Evolutionary conservation across 2,888 invertebrate species (phyloP), one percentile per base, ranked within the genome.

Genomic region (Frankliniella intonsa): DNA sequence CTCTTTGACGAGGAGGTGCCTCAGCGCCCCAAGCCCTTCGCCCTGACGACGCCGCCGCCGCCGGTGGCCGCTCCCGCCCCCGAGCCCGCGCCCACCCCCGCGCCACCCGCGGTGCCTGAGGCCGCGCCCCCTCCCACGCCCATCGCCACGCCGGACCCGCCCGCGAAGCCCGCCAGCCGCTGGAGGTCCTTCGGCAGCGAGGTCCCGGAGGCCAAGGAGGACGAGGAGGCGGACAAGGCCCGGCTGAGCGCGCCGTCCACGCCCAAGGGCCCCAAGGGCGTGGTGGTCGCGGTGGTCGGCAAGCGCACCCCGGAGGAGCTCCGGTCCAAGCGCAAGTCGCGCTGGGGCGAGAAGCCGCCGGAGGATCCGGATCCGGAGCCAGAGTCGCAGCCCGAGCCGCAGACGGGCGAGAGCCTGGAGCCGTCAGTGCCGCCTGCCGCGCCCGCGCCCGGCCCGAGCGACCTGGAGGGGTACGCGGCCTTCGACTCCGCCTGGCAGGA

Each of bases 341-440:
- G 69, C 22, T 76, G 69, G 69, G 69, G 69, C 69, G 69, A 76
- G 69, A 76, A 76, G 69, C 69, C 69, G 69, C 69, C 69, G 22
- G 69, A 22, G 9, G 69, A 76, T 22, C 22, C 22, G n/a, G 62
- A 11, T 10, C 14, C 62, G 14, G 62, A 62, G 62, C 38, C 38
- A 5, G 3, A 38, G 38, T 2, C 38, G 38, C 38, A 38, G 38
- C 3, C 38, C 5, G 38, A 38, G 38, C 38, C 38, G 38, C 3
- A 3, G 38, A 38, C 2, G 38, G 5, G 3, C 38, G 38, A 38
- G 38, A 38, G 38, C 38, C 38, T 38, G 38, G 38, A 38, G 38
- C 38, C 38, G 5, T 38, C 38, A 5, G 3, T 38, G 55, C 17
- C 55, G 55, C 55, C 55, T 8, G 2, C 55, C 55, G 55, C 55